Conservation (phyloP, 1,140 invertebrate genomes). For the Potamilus streckersoni region DNA sequence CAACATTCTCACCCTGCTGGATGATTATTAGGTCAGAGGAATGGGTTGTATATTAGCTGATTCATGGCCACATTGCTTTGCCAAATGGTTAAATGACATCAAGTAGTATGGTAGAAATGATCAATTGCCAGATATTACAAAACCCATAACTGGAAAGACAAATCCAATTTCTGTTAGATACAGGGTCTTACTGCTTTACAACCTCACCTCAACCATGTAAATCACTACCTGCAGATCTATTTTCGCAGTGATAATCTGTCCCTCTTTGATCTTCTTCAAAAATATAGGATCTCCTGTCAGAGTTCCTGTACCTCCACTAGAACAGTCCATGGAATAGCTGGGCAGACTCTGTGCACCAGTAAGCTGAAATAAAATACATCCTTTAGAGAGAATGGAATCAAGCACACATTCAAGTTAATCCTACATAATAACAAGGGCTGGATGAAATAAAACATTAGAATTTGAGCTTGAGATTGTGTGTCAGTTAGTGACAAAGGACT, state of each 20-base stretch:
- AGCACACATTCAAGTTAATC: too few species aligned
- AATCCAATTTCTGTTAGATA: neutral
- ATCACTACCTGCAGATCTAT: conserved; percentile 61
- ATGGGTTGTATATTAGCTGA: conserved; percentile 16
- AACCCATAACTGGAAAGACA: neutral
- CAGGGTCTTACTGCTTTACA: neutral
- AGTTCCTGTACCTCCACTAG: conserved; percentile 45
- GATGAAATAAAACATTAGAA: too few species aligned
- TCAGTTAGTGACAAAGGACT: too few species aligned
- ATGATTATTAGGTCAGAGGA: too few species aligned
- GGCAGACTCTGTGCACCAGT: conserved; percentile 51
- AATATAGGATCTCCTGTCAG: conserved; percentile 55
- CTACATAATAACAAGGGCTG: too few species aligned
- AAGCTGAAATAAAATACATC: conserved; percentile 43
- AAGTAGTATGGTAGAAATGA: neutral
- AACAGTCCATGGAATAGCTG: conserved; percentile 52
- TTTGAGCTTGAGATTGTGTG: too few species aligned
- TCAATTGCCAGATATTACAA: neutral
- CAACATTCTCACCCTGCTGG: too few species aligned
- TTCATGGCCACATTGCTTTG: neutral
- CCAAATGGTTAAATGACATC: neutral
- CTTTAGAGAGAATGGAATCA: too few species aligned
- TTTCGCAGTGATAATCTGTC: conserved; percentile 52
- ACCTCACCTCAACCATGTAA: neutral
- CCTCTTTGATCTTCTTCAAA: conserved; percentile 55